Evolutionary conservation across 1,140 invertebrate genomes (phyloP).

Genomic region (Samia ricini): DNA sequence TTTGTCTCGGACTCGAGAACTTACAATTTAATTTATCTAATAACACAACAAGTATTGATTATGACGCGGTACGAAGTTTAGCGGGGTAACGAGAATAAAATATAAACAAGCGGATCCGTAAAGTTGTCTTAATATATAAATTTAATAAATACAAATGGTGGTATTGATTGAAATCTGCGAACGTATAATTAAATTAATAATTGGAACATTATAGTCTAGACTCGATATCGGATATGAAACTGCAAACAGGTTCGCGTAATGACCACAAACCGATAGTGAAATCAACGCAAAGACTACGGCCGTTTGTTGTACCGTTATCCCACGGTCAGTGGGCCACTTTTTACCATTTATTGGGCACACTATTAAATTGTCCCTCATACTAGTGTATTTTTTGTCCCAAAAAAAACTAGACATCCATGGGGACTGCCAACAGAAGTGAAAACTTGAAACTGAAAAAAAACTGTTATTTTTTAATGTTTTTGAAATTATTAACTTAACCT

Average conservation of each 20-base stretch:
- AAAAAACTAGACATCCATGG: neutral
- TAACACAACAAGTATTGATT: no score
- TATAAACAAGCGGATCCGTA: no score
- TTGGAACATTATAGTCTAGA: neutral
- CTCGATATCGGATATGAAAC: neutral
- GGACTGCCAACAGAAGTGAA: no score
- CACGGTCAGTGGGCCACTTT: conserved; percentile 60
- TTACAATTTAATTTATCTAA: no score
- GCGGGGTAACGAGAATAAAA: no score
- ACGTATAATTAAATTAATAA: neutral
- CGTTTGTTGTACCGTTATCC: conserved; percentile 46
- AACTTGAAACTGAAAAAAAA: no score
- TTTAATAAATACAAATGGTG: neutral
- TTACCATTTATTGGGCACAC: conserved; percentile 60
- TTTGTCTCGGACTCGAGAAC: no score
- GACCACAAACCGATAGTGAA: conserved; percentile 41
- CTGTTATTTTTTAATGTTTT: no score
- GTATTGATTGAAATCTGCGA: neutral
- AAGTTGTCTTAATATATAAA: neutral
- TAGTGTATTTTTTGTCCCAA: conserved; percentile 1
- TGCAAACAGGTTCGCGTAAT: conserved; percentile 8
- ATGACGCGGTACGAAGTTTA: no score
- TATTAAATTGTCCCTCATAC: conserved; percentile 30
- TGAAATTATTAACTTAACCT: no score
- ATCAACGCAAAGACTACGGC: conserved; percentile 27